These are phyloP conservation scores for Chironomus tepperi DNA, from an alignment of 1,140 invertebrate genomes.

Conservation along the genomic window DNA sequence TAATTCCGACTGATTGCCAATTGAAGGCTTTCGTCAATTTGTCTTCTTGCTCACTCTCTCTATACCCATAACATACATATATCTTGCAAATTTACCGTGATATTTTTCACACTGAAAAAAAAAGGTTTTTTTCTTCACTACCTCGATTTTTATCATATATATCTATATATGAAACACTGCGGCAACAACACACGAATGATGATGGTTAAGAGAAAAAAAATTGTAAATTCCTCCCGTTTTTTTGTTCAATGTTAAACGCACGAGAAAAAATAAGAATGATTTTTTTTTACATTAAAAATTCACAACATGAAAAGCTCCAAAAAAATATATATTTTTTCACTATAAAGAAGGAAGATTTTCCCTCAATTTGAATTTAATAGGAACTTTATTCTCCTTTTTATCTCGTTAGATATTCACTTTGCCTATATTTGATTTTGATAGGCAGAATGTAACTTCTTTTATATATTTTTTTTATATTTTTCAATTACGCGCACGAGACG, in stretches of 20 bases:
- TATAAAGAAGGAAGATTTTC: background rate
- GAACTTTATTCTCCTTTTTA: background rate
- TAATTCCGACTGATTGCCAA: conserved; percentile 4
- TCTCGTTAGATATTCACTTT: background rate
- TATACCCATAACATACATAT: background rate
- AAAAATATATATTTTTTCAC: background rate
- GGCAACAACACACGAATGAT: background rate
- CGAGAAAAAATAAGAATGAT: background rate
- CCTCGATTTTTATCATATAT: background rate
- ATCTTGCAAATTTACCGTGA: background rate
- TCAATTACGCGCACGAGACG: background rate
- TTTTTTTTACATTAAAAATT: background rate
- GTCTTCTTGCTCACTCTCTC: background rate
- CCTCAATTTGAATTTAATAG: background rate
- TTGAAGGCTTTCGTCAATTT: background rate
- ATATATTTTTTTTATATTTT: background rate
- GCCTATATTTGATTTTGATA: background rate
- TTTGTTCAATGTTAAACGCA: background rate
- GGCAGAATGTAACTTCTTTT: background rate
- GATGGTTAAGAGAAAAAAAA: background rate
- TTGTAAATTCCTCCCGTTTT: conserved; percentile 12
- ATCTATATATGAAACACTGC: background rate
- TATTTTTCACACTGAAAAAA: background rate
- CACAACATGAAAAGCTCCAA: background rate
- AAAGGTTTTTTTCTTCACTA: conserved; percentile 6